Evolutionary conservation across 2,888 invertebrate species (phyloP).

Genomic region (Rhagium mordax): DNA sequence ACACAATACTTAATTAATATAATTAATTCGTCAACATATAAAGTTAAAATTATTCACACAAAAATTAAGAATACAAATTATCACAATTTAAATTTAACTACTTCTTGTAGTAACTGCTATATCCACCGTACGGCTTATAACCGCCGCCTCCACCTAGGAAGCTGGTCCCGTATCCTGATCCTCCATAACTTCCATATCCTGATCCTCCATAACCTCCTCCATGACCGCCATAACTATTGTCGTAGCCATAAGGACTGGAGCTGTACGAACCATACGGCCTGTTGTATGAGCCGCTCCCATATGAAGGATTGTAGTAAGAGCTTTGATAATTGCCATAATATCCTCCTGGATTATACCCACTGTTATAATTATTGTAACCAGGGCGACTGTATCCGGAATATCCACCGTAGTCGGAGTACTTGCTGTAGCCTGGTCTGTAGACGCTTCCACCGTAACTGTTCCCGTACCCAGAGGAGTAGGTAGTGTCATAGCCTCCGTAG

Average conservation of each 20-base stretch:
- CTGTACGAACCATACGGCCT: background rate
- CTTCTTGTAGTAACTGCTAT: conserved; percentile 42
- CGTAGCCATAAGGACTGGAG: background rate
- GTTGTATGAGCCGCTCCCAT: background rate
- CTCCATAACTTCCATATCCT: conserved; percentile 41
- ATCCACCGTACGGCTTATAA: conserved; percentile 51
- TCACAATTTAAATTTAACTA: conserved; percentile 7
- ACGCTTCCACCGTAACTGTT: background rate
- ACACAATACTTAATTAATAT: background rate
- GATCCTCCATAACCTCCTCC: conserved; percentile 40
- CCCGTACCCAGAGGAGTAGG: background rate
- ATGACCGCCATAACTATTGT: conserved; percentile 26
- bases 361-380: conserved; percentile 19
- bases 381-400: conserved; percentile 24
- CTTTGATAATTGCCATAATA: conserved; percentile 8
- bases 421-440: conserved; percentile 18
- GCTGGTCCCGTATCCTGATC: conserved; percentile 39
- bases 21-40: background rate
- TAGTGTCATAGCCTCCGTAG: background rate
- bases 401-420: background rate
- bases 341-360: background rate
- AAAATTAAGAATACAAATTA: background rate
- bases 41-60: background rate
- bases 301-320: background rate
- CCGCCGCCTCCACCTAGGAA: conserved; percentile 47